Base-by-base conservation (phyloP, 2,888 invertebrate species). In the Tortricodes alternella region DNA sequence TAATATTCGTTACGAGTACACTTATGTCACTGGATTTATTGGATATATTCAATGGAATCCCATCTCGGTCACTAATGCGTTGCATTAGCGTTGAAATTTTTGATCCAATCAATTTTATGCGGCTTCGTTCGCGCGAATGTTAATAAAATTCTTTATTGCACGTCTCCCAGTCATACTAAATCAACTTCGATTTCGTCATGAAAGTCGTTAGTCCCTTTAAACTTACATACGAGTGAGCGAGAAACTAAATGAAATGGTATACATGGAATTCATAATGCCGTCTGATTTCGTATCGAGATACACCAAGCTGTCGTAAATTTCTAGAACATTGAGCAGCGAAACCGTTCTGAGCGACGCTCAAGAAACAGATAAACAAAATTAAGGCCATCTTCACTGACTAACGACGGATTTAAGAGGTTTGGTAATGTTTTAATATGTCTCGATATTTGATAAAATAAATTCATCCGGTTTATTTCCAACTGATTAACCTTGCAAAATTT, bases 21-120 rank as follows among this genome's bases (percentile, higher is more conserved):
- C 50, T 44, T 37, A 56, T 50, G 49, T 50, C 49, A 56, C 44
- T 56, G 49, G 44, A 50, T 50, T 50, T 13, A 56, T 50, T 50
- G 37, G 43, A 50, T 56, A 56, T 44, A 56, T 56, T 49, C 49
- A 44, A 56, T 50, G 29, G 37, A 56, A 56, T 56, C 44, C 35
- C 43, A 19, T 46, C 34, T 50, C 29, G 43, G 44, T 38, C 44
- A 43, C 38, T 56, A 56, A 56, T 56, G 49, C 50, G n/a, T 37
- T 11, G 49, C 43, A 56, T 56, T 56, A 56, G 43, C 56, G 56
- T 56, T 38, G 56, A 56, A 56, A 56, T 56, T 56, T 56, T 56
- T 56, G 56, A 56, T 56, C 56, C 56, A 56, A 56, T 56, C 56
- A 56, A 44, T 56, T 49, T 56, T 56, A 50, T 56, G 56, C 56